These are phyloP conservation scores for Chaetoderma sp. DNA, from an alignment of 2,888 invertebrate genomes.

Conservation along the genomic window DNA sequence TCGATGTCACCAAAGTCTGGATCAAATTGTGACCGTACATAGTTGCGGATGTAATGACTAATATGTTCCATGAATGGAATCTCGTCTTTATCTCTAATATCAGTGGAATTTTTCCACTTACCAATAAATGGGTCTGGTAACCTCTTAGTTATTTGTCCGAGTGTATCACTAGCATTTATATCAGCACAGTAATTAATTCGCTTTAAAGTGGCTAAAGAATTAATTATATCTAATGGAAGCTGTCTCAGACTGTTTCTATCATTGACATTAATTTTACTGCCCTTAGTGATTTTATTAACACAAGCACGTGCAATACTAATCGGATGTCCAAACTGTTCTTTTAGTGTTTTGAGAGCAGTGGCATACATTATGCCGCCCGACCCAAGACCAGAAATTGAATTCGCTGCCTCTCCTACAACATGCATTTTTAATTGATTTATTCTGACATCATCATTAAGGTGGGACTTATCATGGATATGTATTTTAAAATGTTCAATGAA, in stretches of 20 bases:
- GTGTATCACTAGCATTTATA: background rate
- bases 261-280: background rate
- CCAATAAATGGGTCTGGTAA: slow-evolving; percentile 15
- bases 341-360: slow-evolving; percentile 14
- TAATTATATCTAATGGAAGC: slow-evolving; percentile 11
- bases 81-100: slow-evolving; percentile 13
- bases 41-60: slow-evolving; percentile 8
- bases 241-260: slow-evolving; percentile 6
- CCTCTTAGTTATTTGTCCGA: slow-evolving; percentile 7
- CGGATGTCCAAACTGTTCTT: slow-evolving; percentile 18
- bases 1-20: slow-evolving; percentile 20
- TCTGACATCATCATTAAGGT: slow-evolving; percentile 16
- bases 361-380: slow-evolving; percentile 11
- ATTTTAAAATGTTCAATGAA: slow-evolving; percentile 14
- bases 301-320: slow-evolving; percentile 7
- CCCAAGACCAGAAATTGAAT: slow-evolving; percentile 4
- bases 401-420: slow-evolving; percentile 6
- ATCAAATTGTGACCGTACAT: slow-evolving; percentile 10
- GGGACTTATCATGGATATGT: slow-evolving; percentile 13
- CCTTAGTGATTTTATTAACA: slow-evolving; percentile 13
- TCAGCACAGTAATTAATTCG: background rate
- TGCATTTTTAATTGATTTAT: slow-evolving; percentile 9
- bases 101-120: slow-evolving; percentile 7
- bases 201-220: slow-evolving; percentile 9
- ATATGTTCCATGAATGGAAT: slow-evolving; percentile 4